Percentiles rank a stretch among this genome's conserved stretches.
Conservation (phyloP, 2,797 vertebrate genomes). For the Neosilurus mollespiculum region DNA sequence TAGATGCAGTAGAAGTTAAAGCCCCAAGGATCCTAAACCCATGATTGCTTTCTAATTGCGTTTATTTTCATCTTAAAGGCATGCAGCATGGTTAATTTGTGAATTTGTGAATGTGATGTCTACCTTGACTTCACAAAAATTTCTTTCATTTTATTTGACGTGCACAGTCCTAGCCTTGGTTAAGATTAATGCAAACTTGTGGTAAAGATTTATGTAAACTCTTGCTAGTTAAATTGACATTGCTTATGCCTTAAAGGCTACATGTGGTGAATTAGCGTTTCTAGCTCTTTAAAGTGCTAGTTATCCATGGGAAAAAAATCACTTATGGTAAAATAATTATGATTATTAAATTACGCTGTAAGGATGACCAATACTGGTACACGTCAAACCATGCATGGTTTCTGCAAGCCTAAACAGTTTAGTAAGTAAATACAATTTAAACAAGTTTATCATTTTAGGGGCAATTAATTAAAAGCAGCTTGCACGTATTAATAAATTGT, state of each 20-base stretch:
- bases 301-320: too few relatives aligned
- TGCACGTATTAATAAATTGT: too few relatives aligned
- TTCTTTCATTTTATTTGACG: background rate
- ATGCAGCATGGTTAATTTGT: background rate
- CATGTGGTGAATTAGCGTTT: too few relatives aligned
- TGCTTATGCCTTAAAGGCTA: background rate
- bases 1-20: background rate
- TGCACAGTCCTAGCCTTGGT: background rate
- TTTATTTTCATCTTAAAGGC: background rate
- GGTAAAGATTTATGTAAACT: background rate
- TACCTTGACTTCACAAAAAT: background rate
- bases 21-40: background rate
- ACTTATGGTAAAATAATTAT: too few relatives aligned
- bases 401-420: background rate
- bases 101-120: background rate
- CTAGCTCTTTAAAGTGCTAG: too few relatives aligned
- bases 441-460: too few relatives aligned
- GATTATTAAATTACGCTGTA: too few relatives aligned
- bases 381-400: background rate
- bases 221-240: background rate
- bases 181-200: background rate
- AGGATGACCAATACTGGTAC: too few relatives aligned
- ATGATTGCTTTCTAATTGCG: slow-evolving; percentile 13
- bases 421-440: too few relatives aligned
- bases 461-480: too few relatives aligned